phyloP scores from a whole-genome alignment of 2,113 vertebrate species.

The Dissostichus mawsoni region DNA sequence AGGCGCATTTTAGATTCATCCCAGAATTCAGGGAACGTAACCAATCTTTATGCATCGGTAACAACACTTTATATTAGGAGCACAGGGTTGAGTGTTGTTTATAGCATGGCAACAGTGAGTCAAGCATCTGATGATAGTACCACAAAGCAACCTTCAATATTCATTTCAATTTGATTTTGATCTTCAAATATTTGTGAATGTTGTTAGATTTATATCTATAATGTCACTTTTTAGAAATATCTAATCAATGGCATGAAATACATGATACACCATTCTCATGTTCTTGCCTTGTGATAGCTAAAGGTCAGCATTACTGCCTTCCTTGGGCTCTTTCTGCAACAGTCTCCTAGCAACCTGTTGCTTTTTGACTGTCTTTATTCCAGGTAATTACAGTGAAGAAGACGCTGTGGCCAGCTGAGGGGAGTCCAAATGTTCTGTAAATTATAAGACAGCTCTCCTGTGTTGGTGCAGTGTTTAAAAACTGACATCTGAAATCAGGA shows the following conservation, averaged over 20 bases:
- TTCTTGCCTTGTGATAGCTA: slow-evolving; percentile 39
- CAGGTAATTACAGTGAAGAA: slow-evolving; percentile 47
- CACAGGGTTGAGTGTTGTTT: slow-evolving; percentile 24
- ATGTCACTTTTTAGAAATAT: slow-evolving; percentile 6
- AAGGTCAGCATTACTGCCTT: slow-evolving; percentile 60
- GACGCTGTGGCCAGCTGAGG: neutral
- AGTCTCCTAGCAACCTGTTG: slow-evolving; percentile 71
- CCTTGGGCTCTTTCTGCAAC: slow-evolving; percentile 40
- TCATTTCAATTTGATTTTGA: neutral
- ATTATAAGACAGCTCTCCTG: slow-evolving; percentile 1
- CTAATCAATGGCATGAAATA: slow-evolving; percentile 11
- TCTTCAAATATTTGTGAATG: slow-evolving; percentile 4
- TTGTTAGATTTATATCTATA: neutral
- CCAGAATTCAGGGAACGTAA: neutral
- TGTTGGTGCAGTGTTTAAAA: neutral
- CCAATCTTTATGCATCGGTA: neutral
- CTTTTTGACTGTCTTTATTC: slow-evolving; percentile 49
- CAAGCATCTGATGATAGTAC: slow-evolving; percentile 4
- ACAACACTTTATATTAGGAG: slow-evolving; percentile 11
- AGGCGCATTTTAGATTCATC: neutral
- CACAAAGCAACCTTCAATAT: neutral
- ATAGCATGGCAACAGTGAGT: slow-evolving; percentile 18
- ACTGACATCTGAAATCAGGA: slow-evolving; percentile 21
- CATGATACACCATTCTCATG: slow-evolving; percentile 29
- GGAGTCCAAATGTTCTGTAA: slow-evolving; percentile 11